phyloP scores from a whole-genome alignment of 2,888 invertebrate genomes.

The Pristionchus arcanus region DNA sequence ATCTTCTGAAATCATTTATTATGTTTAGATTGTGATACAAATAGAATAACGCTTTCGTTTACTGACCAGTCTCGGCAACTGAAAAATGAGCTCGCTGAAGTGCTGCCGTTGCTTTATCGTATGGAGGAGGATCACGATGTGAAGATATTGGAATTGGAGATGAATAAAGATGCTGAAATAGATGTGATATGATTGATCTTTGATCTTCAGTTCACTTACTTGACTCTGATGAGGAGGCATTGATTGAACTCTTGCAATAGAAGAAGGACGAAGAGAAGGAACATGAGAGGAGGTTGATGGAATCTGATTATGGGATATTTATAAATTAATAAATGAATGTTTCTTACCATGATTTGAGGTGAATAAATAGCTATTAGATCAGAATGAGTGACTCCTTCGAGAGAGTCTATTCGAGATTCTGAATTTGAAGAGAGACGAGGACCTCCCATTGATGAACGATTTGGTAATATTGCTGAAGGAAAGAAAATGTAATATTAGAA shows the following conservation, averaged over 20 bases:
- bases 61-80: constrained; percentile 40
- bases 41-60: not conserved
- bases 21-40: not conserved
- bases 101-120: constrained; percentile 19
- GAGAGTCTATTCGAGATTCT: constrained; percentile 53
- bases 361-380: not conserved
- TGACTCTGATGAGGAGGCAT: constrained; percentile 52
- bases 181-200: not conserved
- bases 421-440: constrained; percentile 50
- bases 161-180: not conserved
- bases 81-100: not conserved
- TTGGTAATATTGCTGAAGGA: not conserved
- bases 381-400: constrained; percentile 37
- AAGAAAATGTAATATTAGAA: not conserved
- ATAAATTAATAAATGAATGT: not conserved
- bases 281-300: not conserved
- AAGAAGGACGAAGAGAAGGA: constrained; percentile 2
- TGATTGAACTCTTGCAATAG: constrained; percentile 40
- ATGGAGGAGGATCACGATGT: constrained; percentile 51
- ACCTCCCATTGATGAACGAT: not conserved
- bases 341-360: not conserved
- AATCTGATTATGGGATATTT: not conserved
- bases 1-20: not conserved
- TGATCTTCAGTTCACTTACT: not conserved
- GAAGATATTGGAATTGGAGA: constrained; percentile 6